Evolutionary conservation across 2,888 invertebrate species (phyloP), one percentile per base, ranked within the genome.

Genomic region (Trichogramma evanescens): DNA sequence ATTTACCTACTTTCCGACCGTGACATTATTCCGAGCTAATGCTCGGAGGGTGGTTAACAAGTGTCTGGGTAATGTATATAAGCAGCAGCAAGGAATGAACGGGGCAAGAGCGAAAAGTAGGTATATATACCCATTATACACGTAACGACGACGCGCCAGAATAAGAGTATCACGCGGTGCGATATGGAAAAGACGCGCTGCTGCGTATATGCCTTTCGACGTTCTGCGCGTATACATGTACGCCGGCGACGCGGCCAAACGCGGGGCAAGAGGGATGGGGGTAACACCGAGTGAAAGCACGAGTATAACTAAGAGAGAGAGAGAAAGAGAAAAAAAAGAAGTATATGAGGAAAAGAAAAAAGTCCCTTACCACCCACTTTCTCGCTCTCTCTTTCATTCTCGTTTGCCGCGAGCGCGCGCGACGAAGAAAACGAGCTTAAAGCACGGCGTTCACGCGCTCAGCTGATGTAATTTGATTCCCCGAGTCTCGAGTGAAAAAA

Each of bases 381-480:
- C 61, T 59, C 55, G 58, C 66, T 62, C 60, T 59, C 51, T 58
- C 61, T 56, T 55, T 56, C 62, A 56, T 58, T 58, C 57, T 41
- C 43, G 51, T 39, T 42, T 54, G n/a, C 51, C 44, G 44, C 39
- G 41, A 9, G 26, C 26, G 26, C 26, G 26, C 26, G 26, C 26
- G 26, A 26, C 1, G 50, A 38, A 41, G 13, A 50, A 57, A 50
- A 50, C 41, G 51, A 51, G 51, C 40, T 26, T 26, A 26, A 38
- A 49, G 45, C 49, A 49, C 42, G 41, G 51, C 49, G 48, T 7
- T 42, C n/a, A 9, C 50, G 45, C 62, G 50, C 45, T 50, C 75
- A 75, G 76, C 76, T 76, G 74, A 73, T 69, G 70, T 69, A 70
- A 75, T 73, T 76, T 75, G 69, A 74, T 73, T 73, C 74, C 67